Base-by-base conservation (phyloP, 2,888 invertebrate species). In the Argynnis bischoffii region DNA sequence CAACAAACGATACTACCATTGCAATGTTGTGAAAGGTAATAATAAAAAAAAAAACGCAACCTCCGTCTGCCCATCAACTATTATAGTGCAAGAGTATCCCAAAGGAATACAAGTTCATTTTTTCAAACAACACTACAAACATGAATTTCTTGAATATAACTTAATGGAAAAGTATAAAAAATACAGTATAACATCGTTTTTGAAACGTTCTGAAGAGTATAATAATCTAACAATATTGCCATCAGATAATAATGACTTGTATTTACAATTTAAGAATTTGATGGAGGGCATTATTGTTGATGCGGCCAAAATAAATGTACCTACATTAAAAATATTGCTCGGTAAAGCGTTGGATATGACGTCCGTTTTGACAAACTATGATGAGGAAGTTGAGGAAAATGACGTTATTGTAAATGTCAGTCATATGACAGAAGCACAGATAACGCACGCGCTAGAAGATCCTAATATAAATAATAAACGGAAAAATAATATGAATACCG, bases 271-370 rank as follows among this genome's bases (percentile, higher is more conserved):
- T 41, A 86, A 83, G 72, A 79, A 72, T 0, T 60, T 90, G 0
- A 79, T 89, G 74, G 80, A 80, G 0, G 75, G 69, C 21, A 81
- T 91, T 0, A 69, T 81, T 0, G 18, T 68, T 0, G 81, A 83
- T 1, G 83, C 90, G 0, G 79, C 76, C 0, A 83, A 82, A 16
- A 68, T 82, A 0, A 81, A 86, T 47, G 69, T 77, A 0, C 46
- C 72, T 3, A 77, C 78, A 0, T 57, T 90, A 0, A 84, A 81
- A 50, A 55, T 76, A 0, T 69, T 91, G 8, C 71, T 84, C 0
- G 75, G 74, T 0, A 84, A 83, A 70, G 89, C 89, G 0, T 59
- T 86, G 0, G 83, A 88, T 54, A 88, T 90, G 86, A 77, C 84
- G 0, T 66, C 77, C 0, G 41, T 83, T 0, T 68, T 90, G 6